A percentile compares a stretch with the other conserved stretches of the same genome.
phyloP scores from a whole-genome alignment of 2,113 vertebrate genomes.

The Pongo pygmaeus region DNA sequence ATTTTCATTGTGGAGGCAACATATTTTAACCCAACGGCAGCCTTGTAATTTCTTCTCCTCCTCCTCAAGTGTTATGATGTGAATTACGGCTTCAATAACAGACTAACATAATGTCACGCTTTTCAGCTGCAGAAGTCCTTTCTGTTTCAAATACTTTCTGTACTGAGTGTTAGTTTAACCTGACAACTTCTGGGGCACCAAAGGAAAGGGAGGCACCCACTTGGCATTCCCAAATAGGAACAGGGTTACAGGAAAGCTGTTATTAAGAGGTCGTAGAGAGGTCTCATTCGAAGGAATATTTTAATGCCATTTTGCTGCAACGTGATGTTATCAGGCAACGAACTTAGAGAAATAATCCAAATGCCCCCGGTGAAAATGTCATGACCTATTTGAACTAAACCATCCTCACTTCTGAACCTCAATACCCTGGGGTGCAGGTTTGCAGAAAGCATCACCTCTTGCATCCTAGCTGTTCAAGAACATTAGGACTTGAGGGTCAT shows the following conservation, averaged over 20 bases:
- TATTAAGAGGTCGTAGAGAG: background rate
- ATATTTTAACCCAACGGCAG: no score
- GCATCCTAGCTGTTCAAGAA: background rate
- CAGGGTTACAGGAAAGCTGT: background rate
- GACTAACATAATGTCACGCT: background rate
- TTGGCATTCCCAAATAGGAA: fast-evolving
- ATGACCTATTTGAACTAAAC: fast-evolving
- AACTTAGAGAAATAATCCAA: background rate
- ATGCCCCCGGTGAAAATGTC: background rate
- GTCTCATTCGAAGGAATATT: background rate
- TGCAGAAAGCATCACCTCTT: background rate
- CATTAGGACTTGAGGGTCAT: fast-evolving
- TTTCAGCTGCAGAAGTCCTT: background rate
- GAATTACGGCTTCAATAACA: background rate
- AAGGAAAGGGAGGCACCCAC: background rate
- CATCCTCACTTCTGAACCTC: background rate
- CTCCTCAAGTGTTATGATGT: fast-evolving
- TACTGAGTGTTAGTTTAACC: no score
- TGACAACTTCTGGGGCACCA: background rate
- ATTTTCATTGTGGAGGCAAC: background rate
- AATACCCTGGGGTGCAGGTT: background rate
- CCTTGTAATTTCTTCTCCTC: background rate
- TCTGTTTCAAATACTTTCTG: background rate
- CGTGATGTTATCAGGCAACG: background rate
- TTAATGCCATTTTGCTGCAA: background rate